phyloP scores from a whole-genome alignment of 2,113 vertebrate genomes.

The human region GRCh38 chr6:97868001-97868500 shows the following conservation, averaged over 20 bases:
- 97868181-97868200: background rate
- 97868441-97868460: background rate
- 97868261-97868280: background rate
- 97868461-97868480: background rate
- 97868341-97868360: background rate
- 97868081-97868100: no score
- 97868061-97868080: no score
- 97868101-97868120: no score
- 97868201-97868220: background rate
- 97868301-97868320: background rate
- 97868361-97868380: conserved; percentile 27
- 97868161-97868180: no score
- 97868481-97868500: background rate
- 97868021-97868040: no score
- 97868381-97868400: background rate
- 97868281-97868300: background rate
- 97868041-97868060: no score
- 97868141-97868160: no score
- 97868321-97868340: conserved; percentile 29
- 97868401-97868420: conserved; percentile 15
- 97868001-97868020: no score
- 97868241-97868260: background rate
- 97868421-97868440: background rate
- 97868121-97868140: no score
- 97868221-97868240: background rate